Evolutionary conservation across 2,888 invertebrate species (phyloP).

Genomic region (Mayetiola destructor): DNA sequence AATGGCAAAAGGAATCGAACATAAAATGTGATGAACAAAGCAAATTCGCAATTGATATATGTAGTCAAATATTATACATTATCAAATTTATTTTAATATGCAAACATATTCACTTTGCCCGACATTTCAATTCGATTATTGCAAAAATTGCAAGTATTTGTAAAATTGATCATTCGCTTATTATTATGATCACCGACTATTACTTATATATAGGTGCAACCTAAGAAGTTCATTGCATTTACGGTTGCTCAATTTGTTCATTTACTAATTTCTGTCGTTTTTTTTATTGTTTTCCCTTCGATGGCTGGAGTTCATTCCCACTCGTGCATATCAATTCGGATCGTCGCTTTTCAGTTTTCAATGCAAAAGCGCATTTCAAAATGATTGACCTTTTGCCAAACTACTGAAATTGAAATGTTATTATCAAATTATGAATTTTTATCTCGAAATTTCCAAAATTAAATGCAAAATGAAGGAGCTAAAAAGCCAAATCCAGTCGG

Average conservation of each 20-base stretch:
- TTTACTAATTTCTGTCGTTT: not conserved
- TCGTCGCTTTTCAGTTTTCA: not conserved
- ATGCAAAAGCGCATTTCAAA: not conserved
- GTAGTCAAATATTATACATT: not conserved
- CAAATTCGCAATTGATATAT: not conserved
- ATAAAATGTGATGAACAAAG: not conserved
- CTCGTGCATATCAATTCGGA: not conserved
- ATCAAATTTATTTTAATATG: not conserved
- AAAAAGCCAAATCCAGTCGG: too few relatives aligned
- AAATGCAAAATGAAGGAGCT: too few relatives aligned
- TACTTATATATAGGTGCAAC: slow-evolving; percentile 7
- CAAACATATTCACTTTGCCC: not conserved
- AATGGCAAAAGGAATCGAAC: not conserved
- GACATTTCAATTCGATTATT: not conserved
- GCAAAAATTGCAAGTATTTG: not conserved
- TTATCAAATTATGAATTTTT: slow-evolving; percentile 9
- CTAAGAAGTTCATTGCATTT: slow-evolving; percentile 8
- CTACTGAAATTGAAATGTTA: slow-evolving; percentile 11
- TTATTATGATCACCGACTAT: slow-evolving; percentile 10
- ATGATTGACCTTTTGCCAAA: slow-evolving; percentile 2
- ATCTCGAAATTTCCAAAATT: not conserved
- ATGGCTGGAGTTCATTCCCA: not conserved
- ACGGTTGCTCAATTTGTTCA: not conserved
- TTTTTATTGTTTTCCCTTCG: not conserved
- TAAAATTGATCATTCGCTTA: not conserved